phyloP scores from a whole-genome alignment of 2,888 invertebrate species.

The Serripes groenlandicus region DNA sequence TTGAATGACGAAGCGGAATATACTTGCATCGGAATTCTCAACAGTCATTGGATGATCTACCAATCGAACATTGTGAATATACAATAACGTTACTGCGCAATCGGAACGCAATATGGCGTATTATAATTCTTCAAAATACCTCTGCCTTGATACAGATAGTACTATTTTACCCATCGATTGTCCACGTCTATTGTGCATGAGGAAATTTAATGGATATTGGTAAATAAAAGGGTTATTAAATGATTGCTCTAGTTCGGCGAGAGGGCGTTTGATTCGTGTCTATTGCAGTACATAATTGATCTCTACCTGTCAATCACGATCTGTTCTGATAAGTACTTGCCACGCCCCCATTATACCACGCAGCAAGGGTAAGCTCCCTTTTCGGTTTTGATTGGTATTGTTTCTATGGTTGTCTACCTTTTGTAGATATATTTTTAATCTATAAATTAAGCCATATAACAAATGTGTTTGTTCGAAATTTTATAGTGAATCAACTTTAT shows the following conservation, averaged over 20 bases:
- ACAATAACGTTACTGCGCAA: constrained; percentile 6
- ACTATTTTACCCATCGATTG: too few relatives aligned
- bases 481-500: neutral
- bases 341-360: constrained; percentile 57
- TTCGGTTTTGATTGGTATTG: neutral
- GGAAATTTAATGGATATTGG: constrained; percentile 20
- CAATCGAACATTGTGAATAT: constrained; percentile 12
- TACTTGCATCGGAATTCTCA: neutral
- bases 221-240: constrained; percentile 17
- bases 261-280: constrained; percentile 17
- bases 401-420: constrained; percentile 1
- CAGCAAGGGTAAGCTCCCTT: constrained; percentile 8
- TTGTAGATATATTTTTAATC: neutral
- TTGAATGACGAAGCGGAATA: constrained; percentile 15
- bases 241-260: constrained; percentile 15
- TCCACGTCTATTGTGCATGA: too few relatives aligned
- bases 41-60: neutral
- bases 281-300: constrained; percentile 19
- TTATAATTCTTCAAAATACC: constrained; percentile 1
- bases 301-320: constrained; percentile 56
- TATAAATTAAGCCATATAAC: too few relatives aligned
- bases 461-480: too few relatives aligned
- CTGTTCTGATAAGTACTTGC: constrained; percentile 41
- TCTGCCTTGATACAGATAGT: too few relatives aligned
- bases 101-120: neutral